phyloP scores from a whole-genome alignment of 2,113 vertebrate genomes.

The Eurypyga helias region DNA sequence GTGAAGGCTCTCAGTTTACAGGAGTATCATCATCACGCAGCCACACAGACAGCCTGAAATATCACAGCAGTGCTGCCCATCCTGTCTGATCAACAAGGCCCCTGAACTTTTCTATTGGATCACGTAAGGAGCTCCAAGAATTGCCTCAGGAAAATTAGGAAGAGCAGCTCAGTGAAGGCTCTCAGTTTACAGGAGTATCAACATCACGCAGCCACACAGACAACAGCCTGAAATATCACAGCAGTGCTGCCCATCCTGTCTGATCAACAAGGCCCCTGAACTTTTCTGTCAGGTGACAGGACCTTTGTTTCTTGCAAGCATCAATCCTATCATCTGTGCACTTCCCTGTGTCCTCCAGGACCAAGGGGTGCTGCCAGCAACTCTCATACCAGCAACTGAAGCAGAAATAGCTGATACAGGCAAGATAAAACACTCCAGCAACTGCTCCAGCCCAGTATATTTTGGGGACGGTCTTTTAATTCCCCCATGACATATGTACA shows the following conservation, averaged over 20 bases:
- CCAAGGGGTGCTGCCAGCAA: neutral
- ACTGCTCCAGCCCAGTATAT: neutral
- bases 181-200: neutral
- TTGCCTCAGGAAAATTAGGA: no score
- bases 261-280: neutral
- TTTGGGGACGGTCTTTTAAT: neutral
- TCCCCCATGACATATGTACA: neutral
- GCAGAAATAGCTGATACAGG: neutral
- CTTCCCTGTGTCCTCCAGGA: neutral
- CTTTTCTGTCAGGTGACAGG: neutral
- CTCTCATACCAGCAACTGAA: neutral
- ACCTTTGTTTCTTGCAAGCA: neutral
- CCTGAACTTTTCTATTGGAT: neutral
- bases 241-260: neutral
- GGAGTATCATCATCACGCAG: neutral
- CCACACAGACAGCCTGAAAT: neutral
- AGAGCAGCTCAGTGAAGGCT: neutral
- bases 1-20: neutral
- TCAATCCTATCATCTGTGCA: neutral
- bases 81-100: neutral
- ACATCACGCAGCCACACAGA: fast-evolving
- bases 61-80: neutral
- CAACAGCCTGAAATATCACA: neutral
- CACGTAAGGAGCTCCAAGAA: no score
- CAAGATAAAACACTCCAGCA: neutral